Percentiles rank a stretch among this genome's conserved stretches.
phyloP scores from a whole-genome alignment of 2,888 invertebrate species.

The Temnothorax ravouxi region DNA sequence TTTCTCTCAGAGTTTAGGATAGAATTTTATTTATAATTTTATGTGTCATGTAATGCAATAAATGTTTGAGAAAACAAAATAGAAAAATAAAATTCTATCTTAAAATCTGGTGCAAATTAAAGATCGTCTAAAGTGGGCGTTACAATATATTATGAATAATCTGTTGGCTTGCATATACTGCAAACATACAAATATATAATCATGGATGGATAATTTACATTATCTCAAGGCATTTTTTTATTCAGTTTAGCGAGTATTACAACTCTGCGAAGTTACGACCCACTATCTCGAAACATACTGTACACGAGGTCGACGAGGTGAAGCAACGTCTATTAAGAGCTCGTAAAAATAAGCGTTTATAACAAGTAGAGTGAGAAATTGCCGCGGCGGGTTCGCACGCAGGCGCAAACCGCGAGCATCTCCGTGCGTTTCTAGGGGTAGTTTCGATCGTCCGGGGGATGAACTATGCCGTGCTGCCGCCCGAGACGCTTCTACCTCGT shows the following conservation, averaged over 20 bases:
- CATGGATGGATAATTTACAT: neutral
- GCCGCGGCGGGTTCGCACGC: conserved; percentile 62
- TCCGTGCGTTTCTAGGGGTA: conserved; percentile 59
- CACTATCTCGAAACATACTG: neutral
- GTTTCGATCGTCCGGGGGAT: conserved; percentile 75
- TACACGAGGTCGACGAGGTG: neutral
- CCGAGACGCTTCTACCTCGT: conserved; percentile 65
- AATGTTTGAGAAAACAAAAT: neutral
- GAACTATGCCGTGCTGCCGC: conserved; percentile 61
- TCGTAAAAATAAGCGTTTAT: conserved; percentile 31
- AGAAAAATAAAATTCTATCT: neutral
- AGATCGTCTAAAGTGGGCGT: neutral
- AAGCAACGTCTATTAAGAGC: neutral
- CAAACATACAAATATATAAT: neutral
- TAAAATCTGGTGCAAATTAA: neutral
- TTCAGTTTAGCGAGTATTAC: neutral
- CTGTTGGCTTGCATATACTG: neutral
- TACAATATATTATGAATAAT: neutral
- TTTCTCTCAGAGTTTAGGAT: neutral
- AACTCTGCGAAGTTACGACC: neutral
- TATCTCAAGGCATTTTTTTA: neutral
- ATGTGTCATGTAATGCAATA: neutral
- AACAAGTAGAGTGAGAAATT: conserved; percentile 59
- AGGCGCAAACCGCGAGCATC: conserved; percentile 39
- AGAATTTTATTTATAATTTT: neutral